These are phyloP conservation scores for Molorchus minor DNA, from an alignment of 2,888 invertebrate species.

Conservation along the genomic window DNA sequence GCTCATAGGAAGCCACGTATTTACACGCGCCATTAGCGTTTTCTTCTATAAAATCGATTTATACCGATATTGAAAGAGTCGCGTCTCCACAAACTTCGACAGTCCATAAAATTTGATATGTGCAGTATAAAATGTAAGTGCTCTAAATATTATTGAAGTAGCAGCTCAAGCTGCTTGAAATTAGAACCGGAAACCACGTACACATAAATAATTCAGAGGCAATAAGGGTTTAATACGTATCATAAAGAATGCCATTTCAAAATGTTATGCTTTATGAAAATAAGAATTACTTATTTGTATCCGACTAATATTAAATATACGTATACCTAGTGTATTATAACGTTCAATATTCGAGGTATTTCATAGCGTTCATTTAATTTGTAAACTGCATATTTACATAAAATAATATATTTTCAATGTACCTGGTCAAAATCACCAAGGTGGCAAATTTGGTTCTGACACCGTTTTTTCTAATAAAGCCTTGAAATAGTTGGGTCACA, in stretches of 20 bases:
- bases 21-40: not conserved
- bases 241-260: not conserved
- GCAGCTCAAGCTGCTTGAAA: not conserved
- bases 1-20: no score
- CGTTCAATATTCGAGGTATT: no score
- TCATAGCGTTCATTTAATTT: no score
- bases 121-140: slow-evolving; percentile 9
- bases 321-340: no score
- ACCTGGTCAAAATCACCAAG: no score
- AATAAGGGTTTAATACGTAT: not conserved
- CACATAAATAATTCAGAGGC: slow-evolving; percentile 3
- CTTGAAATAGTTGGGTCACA: no score
- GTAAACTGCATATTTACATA: no score
- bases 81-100: not conserved
- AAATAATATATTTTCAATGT: no score
- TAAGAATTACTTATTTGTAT: not conserved
- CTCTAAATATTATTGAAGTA: not conserved
- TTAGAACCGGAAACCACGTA: not conserved
- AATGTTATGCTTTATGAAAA: not conserved
- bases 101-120: slow-evolving; percentile 2
- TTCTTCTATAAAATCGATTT: not conserved
- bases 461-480: no score
- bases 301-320: no score
- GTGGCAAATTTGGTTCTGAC: no score
- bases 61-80: not conserved